Evolutionary conservation across 2,888 invertebrate species (phyloP).

Genomic region (Drosophila mimetica): DNA sequence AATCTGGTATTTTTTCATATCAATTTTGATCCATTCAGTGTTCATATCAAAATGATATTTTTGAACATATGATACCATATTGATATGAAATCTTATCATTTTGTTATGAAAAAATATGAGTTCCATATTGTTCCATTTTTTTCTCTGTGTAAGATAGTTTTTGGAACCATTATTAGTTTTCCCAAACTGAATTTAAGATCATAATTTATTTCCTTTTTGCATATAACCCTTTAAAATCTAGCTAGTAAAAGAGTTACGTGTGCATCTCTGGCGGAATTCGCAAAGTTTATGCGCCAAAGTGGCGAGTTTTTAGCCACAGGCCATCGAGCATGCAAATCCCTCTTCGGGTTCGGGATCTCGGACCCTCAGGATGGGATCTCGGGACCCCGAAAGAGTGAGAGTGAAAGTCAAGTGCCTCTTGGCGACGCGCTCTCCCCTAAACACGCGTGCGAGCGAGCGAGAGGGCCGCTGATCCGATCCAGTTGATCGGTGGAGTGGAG

Average conservation of each 20-base stretch:
- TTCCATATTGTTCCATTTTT: too few species aligned
- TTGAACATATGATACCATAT: too few species aligned
- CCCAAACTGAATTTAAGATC: too few species aligned
- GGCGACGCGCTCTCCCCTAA: slow-evolving; percentile 54
- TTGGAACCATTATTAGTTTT: too few species aligned
- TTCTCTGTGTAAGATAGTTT: too few species aligned
- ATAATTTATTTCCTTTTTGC: too few species aligned
- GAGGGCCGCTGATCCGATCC: neutral
- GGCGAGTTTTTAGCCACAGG: slow-evolving; percentile 59
- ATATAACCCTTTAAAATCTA: neutral
- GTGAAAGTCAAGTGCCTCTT: slow-evolving; percentile 75
- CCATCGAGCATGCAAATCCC: slow-evolving; percentile 60
- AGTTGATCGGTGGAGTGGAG: too few species aligned
- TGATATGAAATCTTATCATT: too few species aligned
- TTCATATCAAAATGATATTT: too few species aligned
- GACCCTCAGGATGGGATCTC: neutral
- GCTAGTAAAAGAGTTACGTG: neutral
- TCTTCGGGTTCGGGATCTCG: neutral
- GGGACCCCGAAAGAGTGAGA: slow-evolving; percentile 21
- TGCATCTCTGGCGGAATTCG: neutral
- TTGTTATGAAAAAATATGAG: too few species aligned
- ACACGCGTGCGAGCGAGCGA: slow-evolving; percentile 12
- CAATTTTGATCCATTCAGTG: too few species aligned
- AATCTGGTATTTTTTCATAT: too few species aligned
- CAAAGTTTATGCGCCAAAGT: slow-evolving; percentile 58